These are phyloP conservation scores for Tyrophagus putrescentiae DNA, from an alignment of 1,140 invertebrate species.

Conservation along the genomic window DNA sequence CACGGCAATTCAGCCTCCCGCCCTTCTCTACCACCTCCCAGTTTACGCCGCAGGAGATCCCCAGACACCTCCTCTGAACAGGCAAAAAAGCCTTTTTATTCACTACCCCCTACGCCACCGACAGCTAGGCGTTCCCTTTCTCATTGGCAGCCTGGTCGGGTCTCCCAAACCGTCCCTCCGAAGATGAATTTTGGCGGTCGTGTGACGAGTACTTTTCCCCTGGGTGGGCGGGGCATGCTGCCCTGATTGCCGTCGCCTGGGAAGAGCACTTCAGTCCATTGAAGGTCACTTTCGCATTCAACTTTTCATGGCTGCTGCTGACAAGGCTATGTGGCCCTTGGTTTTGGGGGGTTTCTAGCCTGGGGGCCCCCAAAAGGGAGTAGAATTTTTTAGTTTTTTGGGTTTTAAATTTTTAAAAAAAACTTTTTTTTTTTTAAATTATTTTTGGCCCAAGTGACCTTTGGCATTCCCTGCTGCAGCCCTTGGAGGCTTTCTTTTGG, in stretches of 20 bases:
- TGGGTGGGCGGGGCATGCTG: not conserved
- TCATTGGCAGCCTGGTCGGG: not conserved
- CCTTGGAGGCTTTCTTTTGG: not conserved
- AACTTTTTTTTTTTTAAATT: not conserved
- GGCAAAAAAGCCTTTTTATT: not conserved
- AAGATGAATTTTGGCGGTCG: not conserved
- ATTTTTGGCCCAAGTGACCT: not conserved
- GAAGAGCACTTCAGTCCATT: constrained; percentile 1
- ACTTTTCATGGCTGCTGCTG: not conserved
- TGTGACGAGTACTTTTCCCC: not conserved
- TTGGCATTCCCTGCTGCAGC: not conserved
- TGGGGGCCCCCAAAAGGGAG: not conserved
- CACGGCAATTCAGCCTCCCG: not conserved
- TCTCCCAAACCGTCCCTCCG: not conserved
- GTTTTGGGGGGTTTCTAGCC: not conserved
- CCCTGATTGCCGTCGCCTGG: not conserved
- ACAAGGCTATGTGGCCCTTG: not conserved
- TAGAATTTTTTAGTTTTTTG: not conserved
- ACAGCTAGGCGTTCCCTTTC: not conserved
- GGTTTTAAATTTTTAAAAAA: not conserved
- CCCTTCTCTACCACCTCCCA: not conserved
- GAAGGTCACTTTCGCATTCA: not conserved
- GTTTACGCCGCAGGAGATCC: not conserved
- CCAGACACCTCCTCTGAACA: not conserved
- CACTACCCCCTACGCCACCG: not conserved